These are phyloP conservation scores for Microtus ochrogaster DNA, from an alignment of 2,113 vertebrate genomes.

Conservation along the genomic window DNA sequence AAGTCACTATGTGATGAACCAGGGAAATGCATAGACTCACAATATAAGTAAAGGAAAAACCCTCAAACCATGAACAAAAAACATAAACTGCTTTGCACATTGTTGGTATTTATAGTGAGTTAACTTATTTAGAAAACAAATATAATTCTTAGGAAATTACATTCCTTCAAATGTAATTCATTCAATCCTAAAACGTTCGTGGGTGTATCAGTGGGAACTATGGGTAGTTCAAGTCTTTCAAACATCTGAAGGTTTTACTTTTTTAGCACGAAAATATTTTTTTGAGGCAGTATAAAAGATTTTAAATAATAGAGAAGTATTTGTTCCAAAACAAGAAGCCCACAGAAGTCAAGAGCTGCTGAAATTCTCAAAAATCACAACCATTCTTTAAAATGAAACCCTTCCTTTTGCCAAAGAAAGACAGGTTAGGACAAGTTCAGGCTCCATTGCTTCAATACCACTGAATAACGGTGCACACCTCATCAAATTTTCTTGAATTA, in stretches of 20 bases:
- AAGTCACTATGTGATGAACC: background rate
- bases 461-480: background rate
- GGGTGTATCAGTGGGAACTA: background rate
- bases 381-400: slow-evolving; percentile 37
- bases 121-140: slow-evolving; percentile 38
- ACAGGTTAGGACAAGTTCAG: background rate
- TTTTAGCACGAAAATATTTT: background rate
- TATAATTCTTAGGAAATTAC: background rate
- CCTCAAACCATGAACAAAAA: background rate
- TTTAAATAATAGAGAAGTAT: background rate
- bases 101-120: background rate
- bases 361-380: slow-evolving; percentile 52
- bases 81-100: background rate
- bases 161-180: background rate
- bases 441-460: background rate
- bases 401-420: background rate
- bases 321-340: slow-evolving; percentile 36
- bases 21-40: background rate
- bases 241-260: slow-evolving; percentile 35
- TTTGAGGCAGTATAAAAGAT: background rate
- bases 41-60: background rate
- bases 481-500: slow-evolving; percentile 14
- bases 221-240: slow-evolving; percentile 17
- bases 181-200: slow-evolving; percentile 19
- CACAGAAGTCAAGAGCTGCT: background rate